Evolutionary conservation across 1,140 invertebrate species (phyloP), one percentile per base, ranked within the genome.

Genomic region (Atta colombica): DNA sequence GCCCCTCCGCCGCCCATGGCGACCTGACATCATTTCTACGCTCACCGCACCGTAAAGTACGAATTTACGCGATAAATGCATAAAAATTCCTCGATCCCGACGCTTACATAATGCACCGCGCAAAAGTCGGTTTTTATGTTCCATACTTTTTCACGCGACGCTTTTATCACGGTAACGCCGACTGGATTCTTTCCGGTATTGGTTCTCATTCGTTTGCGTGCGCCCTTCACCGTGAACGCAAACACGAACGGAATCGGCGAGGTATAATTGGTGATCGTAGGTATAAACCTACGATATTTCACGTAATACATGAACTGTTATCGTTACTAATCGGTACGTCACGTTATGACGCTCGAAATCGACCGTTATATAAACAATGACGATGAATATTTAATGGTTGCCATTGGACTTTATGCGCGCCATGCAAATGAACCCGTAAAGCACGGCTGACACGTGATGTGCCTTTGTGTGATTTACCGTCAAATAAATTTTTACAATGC

Each of bases 21-120:
- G 58, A 49, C 8, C 63, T 63, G 88, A 87, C 88, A 86, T 61
- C 75, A n/a, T 89, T 89, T 82, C 61, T 75, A 31, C 88, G 86
- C 61, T 74, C 39, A 61, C 39, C 61, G 53, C 68, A 68, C 31
- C 82, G 55, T 60, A 55, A 74, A 88, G 39, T 77, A 75, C 72
- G 55, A 84, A 84, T 84, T 84, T 75, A 49, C 72, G 45, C 80
- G 66, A 75, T 80, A 74, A 86, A 88, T 75, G 74, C 87, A 77
- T 86, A 75, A 86, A 88, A 89, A 89, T 89, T 89, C 74, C 85
- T 21, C 80, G 55, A 55, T 89, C 53, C 21, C 45, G 51, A 45
- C 28, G 39, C 63, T 89, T 87, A 61, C 28, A 45, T 87, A 90
- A 90, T 39, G n/a, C 21, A 14, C 16, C 12, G 39, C 39, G 63